Evolutionary conservation across 1,140 invertebrate species (phyloP).

Genomic region (Papilio machaon): DNA sequence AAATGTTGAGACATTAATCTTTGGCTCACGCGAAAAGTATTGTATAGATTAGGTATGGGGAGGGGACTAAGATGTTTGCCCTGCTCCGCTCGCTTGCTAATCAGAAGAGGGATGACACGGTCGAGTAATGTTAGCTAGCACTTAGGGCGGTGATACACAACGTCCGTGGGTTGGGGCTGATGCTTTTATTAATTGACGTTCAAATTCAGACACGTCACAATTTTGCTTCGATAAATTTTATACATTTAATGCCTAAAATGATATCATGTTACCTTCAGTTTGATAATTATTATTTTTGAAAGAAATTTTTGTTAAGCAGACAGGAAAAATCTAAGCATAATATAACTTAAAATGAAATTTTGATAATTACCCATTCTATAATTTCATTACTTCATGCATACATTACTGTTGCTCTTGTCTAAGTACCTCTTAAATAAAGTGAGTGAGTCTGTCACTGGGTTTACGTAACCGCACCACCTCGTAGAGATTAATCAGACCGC

Average conservation of each 20-base stretch:
- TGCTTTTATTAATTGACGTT: slow-evolving; percentile 21
- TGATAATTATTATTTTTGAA: too few species aligned
- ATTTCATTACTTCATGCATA: slow-evolving; percentile 11
- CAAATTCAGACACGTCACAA: slow-evolving; percentile 18
- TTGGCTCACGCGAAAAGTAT: slow-evolving; percentile 73
- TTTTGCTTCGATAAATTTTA: not conserved
- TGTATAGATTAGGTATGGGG: slow-evolving; percentile 67
- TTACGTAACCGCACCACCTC: not conserved
- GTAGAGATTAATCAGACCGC: slow-evolving; percentile 65
- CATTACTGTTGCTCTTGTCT: slow-evolving; percentile 25
- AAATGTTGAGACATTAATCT: slow-evolving; percentile 77
- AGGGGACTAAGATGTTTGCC: slow-evolving; percentile 63
- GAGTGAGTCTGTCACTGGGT: not conserved
- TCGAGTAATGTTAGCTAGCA: slow-evolving; percentile 46
- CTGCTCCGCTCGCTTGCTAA: slow-evolving; percentile 57
- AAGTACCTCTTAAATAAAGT: not conserved
- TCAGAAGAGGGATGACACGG: slow-evolving; percentile 48
- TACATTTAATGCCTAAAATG: not conserved
- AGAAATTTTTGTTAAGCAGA: too few species aligned
- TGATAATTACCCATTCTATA: not conserved
- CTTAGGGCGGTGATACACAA: slow-evolving; percentile 24
- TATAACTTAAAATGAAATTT: too few species aligned
- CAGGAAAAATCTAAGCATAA: too few species aligned
- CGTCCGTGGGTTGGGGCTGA: not conserved
- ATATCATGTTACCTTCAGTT: not conserved